Evolutionary conservation across 2,113 vertebrate genomes (phyloP).

Genomic region (Onychostoma macrolepis): DNA sequence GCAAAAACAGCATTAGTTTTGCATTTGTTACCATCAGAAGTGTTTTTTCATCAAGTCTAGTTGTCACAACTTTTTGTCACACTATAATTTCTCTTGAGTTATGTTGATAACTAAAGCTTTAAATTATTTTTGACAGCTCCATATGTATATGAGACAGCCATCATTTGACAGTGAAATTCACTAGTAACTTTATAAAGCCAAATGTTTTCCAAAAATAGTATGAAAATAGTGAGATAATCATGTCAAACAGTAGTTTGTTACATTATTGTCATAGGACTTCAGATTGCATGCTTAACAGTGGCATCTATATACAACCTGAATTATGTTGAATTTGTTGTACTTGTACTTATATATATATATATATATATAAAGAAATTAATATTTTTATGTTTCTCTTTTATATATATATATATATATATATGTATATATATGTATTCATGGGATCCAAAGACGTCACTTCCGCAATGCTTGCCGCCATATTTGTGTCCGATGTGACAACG

Average conservation of each 20-base stretch:
- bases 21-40: background rate
- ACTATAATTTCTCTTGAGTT: background rate
- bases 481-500: too few species aligned
- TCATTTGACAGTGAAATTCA: background rate
- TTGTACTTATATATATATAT: too few species aligned
- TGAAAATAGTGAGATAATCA: background rate
- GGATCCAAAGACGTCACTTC: too few species aligned
- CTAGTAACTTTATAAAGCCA: background rate
- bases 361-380: background rate
- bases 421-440: too few species aligned
- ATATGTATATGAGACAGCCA: background rate
- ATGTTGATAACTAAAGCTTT: background rate
- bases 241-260: background rate
- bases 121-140: background rate
- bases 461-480: too few species aligned
- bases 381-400: too few species aligned
- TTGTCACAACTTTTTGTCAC: background rate
- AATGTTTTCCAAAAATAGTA: background rate
- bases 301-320: background rate
- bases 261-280: background rate
- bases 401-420: too few species aligned
- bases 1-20: background rate
- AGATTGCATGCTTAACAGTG: background rate
- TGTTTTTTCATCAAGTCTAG: too few species aligned
- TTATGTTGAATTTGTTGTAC: too few species aligned